phyloP scores from a whole-genome alignment of 2,888 invertebrate species.

The Drosophila antonietae region DNA sequence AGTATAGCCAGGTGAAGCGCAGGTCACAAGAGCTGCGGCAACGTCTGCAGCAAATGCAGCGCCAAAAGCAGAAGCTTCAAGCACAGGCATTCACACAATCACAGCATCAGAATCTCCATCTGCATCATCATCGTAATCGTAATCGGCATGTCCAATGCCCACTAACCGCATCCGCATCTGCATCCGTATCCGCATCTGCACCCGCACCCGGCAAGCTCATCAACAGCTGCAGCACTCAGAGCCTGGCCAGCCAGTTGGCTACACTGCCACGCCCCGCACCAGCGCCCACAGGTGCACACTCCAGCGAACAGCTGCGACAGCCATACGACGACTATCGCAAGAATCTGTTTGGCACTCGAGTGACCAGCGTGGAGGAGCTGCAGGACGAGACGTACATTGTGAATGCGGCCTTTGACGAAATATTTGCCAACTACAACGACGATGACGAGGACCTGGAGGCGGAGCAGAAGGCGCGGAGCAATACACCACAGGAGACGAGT shows the following conservation, averaged over 20 bases:
- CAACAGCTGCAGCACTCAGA: slow-evolving; percentile 67
- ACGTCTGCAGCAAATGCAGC: slow-evolving; percentile 76
- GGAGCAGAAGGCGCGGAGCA: slow-evolving; percentile 8
- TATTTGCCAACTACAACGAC: slow-evolving; percentile 80
- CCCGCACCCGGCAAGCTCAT: slow-evolving; percentile 49
- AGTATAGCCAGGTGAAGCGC: slow-evolving; percentile 83
- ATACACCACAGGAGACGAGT: slow-evolving; percentile 20
- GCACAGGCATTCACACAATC: slow-evolving; percentile 36
- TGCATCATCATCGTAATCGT: background rate
- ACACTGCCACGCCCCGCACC: slow-evolving; percentile 24
- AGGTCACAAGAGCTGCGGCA: slow-evolving; percentile 83
- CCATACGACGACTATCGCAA: slow-evolving; percentile 82
- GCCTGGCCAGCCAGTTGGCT: slow-evolving; percentile 56
- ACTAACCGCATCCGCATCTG: background rate
- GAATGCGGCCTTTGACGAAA: slow-evolving; percentile 83
- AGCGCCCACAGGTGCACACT: slow-evolving; percentile 27
- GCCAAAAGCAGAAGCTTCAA: slow-evolving; percentile 73
- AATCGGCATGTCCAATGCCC: slow-evolving; percentile 5
- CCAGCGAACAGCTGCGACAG: slow-evolving; percentile 55
- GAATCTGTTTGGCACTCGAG: slow-evolving; percentile 81
- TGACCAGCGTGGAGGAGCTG: slow-evolving; percentile 64
- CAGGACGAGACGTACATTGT: slow-evolving; percentile 81
- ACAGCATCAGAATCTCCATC: slow-evolving; percentile 43
- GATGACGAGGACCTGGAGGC: slow-evolving; percentile 72
- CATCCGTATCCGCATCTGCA: slow-evolving; percentile 9